Conservation (phyloP, 2,113 vertebrate genomes). For the Origma solitaria region DNA sequence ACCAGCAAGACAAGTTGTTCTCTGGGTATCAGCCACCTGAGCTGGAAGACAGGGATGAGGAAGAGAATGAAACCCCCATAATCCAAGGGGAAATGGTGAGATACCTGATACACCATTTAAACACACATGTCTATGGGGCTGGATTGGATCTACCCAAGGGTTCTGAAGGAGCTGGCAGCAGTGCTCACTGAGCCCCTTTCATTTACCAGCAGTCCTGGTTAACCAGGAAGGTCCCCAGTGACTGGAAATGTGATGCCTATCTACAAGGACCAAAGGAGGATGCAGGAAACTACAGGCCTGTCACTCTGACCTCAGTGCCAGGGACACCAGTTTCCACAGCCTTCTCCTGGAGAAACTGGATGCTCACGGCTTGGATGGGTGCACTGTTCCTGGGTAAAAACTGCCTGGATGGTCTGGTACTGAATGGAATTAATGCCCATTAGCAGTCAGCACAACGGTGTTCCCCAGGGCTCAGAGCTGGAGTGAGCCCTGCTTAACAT, state of each 20-base stretch:
- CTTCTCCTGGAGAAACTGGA: not conserved
- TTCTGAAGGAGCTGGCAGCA: not conserved
- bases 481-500: not conserved
- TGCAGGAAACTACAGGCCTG: not conserved
- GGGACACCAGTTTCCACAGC: not conserved
- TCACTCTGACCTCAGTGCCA: not conserved
- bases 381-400: not conserved
- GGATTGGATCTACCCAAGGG: not conserved
- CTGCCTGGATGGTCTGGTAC: too few relatives aligned
- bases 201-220: not conserved
- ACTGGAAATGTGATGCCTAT: not conserved
- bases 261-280: not conserved
- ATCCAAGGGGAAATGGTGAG: not conserved
- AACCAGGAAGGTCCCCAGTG: not conserved
- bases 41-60: not conserved
- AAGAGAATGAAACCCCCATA: not conserved
- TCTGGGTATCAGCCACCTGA: not conserved
- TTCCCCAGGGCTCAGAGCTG: too few relatives aligned
- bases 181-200: not conserved
- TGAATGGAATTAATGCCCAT: not conserved
- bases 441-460: not conserved
- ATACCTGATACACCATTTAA: not conserved
- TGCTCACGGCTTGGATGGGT: not conserved
- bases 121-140: rapidly evolving
- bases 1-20: not conserved